Evolutionary conservation across 2,888 invertebrate species (phyloP).

Genomic region (Saturnia pavonia): DNA sequence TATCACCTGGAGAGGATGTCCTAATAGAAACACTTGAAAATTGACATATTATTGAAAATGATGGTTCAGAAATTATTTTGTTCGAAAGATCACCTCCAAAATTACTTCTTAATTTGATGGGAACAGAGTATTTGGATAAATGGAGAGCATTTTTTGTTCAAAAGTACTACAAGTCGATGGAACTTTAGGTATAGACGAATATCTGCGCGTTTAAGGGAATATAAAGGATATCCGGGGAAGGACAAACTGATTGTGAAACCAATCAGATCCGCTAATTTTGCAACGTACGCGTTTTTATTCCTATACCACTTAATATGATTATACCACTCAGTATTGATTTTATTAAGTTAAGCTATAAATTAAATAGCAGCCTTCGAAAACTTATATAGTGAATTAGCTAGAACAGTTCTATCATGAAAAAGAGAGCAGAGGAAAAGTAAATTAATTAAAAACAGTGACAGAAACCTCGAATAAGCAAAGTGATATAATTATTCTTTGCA

Average conservation of each 20-base stretch:
- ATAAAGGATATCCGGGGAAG: neutral
- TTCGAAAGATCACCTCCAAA: neutral
- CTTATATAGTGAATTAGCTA: neutral
- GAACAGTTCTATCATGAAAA: neutral
- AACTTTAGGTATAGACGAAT: neutral
- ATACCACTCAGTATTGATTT: no score
- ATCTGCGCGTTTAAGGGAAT: neutral
- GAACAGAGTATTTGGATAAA: neutral
- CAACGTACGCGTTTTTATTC: no score
- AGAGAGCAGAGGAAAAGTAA: neutral
- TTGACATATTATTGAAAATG: neutral
- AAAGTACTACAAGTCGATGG: neutral
- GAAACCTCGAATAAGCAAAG: neutral
- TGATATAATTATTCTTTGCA: slow-evolving; percentile 35
- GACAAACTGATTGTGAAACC: neutral
- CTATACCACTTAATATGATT: no score
- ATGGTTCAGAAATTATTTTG: neutral
- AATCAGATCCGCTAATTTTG: no score
- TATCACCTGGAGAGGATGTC: neutral
- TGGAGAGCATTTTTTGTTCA: neutral
- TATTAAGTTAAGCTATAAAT: neutral
- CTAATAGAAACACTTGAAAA: neutral
- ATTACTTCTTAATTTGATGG: neutral
- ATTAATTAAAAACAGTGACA: neutral
- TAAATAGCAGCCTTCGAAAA: neutral